These are phyloP conservation scores for Peromyscus polionotus DNA, from an alignment of 2,113 vertebrate genomes.

Conservation along the genomic window DNA sequence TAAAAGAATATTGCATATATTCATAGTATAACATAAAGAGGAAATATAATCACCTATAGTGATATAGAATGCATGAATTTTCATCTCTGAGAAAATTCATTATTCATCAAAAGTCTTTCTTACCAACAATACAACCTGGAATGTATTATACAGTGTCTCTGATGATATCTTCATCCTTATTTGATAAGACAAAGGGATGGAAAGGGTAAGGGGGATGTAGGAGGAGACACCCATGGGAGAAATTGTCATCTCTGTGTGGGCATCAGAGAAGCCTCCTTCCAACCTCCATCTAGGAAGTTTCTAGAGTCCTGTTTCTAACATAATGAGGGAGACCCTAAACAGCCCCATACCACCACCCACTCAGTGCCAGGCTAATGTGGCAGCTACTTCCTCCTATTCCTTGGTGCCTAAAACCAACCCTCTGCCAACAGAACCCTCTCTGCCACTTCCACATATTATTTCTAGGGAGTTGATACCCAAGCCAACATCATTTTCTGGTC, in stretches of 20 bases:
- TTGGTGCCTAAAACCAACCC: not conserved
- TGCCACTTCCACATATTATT: not conserved
- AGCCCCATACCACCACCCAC: not conserved
- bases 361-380: not conserved
- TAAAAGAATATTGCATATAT: not conserved
- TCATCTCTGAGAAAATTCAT: not conserved
- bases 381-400: not conserved
- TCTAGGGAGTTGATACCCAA: not conserved
- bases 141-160: not conserved
- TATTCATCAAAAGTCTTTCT: not conserved
- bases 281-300: not conserved
- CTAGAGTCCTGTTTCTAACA: not conserved
- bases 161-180: not conserved
- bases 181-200: not conserved
- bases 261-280: not conserved
- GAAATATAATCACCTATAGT: not conserved
- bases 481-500: not conserved
- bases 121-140: not conserved
- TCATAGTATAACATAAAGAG: not conserved
- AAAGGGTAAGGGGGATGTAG: too few species aligned
- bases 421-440: not conserved
- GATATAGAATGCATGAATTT: not conserved
- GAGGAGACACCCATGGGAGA: not conserved
- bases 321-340: not conserved
- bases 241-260: not conserved